Evolutionary conservation across 2,888 invertebrate species (phyloP).

Genomic region (Smittia sp.): DNA sequence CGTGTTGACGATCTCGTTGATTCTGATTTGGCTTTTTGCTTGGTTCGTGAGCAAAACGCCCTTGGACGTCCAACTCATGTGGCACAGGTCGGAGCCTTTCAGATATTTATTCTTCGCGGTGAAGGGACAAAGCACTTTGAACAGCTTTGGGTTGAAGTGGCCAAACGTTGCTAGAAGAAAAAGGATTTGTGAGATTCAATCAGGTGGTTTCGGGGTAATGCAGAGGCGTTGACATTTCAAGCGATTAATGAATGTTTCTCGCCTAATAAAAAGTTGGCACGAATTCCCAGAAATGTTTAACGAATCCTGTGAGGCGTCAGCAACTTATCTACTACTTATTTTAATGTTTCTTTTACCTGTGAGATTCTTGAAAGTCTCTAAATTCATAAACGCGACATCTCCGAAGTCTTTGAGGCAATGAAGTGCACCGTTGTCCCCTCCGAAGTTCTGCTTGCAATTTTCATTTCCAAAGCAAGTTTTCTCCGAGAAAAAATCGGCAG

Average conservation of each 20-base stretch:
- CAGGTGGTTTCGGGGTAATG: too few relatives aligned
- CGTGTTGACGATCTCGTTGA: constrained; percentile 68
- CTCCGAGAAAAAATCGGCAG: constrained; percentile 60
- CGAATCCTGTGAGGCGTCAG: too few relatives aligned
- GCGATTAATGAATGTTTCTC: too few relatives aligned
- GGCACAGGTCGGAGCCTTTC: constrained; percentile 54
- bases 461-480: constrained; percentile 63
- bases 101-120: constrained; percentile 43
- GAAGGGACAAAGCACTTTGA: constrained; percentile 58
- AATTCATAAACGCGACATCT: constrained; percentile 76
- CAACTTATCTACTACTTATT: too few relatives aligned
- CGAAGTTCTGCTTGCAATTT: constrained; percentile 51
- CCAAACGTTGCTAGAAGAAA: too few relatives aligned
- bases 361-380: constrained; percentile 61
- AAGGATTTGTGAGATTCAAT: too few relatives aligned
- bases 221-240: too few relatives aligned
- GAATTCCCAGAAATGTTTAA: too few relatives aligned
- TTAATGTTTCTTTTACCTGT: too few relatives aligned
- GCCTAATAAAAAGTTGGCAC: too few relatives aligned
- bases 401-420: constrained; percentile 65
- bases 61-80: constrained; percentile 65
- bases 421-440: constrained; percentile 64
- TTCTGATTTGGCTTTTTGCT: constrained; percentile 58
- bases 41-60: constrained; percentile 66
- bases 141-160: constrained; percentile 54